Conservation (phyloP, 2,113 vertebrate genomes). For the Piliocolobus tephrosceles region DNA sequence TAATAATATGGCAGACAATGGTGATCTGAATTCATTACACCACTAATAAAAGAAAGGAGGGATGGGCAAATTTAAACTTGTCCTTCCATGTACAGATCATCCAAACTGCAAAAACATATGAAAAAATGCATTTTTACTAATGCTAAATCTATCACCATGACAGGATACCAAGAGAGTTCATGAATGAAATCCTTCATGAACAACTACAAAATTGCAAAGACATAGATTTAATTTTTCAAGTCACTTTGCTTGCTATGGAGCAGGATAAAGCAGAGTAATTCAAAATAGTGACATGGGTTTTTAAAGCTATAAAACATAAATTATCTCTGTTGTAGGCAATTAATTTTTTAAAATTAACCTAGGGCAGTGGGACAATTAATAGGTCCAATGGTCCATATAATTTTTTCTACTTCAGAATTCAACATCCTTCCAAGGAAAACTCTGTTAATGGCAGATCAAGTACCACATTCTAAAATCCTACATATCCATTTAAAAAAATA, state of each 20-base stretch:
- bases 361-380: slow-evolving; percentile 93
- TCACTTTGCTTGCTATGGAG: slow-evolving; percentile 81
- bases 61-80: slow-evolving; percentile 48
- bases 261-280: slow-evolving; percentile 76
- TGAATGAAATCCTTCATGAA: slow-evolving; percentile 78
- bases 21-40: background rate
- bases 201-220: slow-evolving; percentile 79
- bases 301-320: slow-evolving; percentile 83
- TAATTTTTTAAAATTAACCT: slow-evolving; percentile 87
- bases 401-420: slow-evolving; percentile 86
- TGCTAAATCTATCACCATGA: slow-evolving; percentile 61
- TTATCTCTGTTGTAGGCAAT: slow-evolving; percentile 87
- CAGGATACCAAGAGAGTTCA: slow-evolving; percentile 69
- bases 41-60: background rate
- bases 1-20: background rate
- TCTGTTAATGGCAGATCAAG: slow-evolving; percentile 48
- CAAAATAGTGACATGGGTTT: slow-evolving; percentile 60
- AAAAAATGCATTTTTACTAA: slow-evolving; percentile 65
- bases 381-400: slow-evolving; percentile 94
- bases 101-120: background rate
- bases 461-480: slow-evolving; percentile 58
- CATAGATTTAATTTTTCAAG: slow-evolving; percentile 83
- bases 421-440: slow-evolving; percentile 69
- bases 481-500: background rate
- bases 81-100: background rate